Evolutionary conservation across 2,888 invertebrate genomes (phyloP).

Genomic region (Heliothis peltigera): DNA sequence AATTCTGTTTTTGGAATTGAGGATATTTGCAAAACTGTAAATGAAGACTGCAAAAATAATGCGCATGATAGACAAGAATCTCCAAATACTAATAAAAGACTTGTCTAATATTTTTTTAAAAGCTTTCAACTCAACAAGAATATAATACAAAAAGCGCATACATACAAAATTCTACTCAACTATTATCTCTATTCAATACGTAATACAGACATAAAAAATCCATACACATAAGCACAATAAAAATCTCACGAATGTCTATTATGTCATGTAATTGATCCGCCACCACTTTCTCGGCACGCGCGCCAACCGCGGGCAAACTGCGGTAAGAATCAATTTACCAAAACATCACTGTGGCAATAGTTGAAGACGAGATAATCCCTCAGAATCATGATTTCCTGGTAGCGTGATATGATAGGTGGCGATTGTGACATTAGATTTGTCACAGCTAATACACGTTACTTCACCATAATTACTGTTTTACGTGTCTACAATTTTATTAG

Average conservation of each 20-base stretch:
- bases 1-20: background rate
- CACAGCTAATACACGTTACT: conserved; percentile 46
- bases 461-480: conserved; percentile 36
- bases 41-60: too few relatives aligned
- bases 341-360: conserved; percentile 44
- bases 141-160: conserved; percentile 5
- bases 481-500: conserved; percentile 32
- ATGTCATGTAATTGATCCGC: conserved; percentile 56
- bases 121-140: background rate
- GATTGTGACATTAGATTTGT: conserved; percentile 52
- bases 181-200: conserved; percentile 45
- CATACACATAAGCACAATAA: conserved; percentile 42
- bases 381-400: conserved; percentile 57
- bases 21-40: background rate
- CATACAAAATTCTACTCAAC: conserved; percentile 25
- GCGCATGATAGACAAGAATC: background rate
- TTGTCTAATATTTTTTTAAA: background rate
- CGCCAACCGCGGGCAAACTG: conserved; percentile 31
- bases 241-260: conserved; percentile 53
- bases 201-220: conserved; percentile 43
- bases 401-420: conserved; percentile 43
- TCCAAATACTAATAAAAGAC: conserved; percentile 1
- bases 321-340: conserved; percentile 57
- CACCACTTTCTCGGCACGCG: conserved; percentile 59
- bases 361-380: conserved; percentile 44